Conservation (phyloP, 2,888 invertebrate genomes). For the Adineta ricciae region DNA sequence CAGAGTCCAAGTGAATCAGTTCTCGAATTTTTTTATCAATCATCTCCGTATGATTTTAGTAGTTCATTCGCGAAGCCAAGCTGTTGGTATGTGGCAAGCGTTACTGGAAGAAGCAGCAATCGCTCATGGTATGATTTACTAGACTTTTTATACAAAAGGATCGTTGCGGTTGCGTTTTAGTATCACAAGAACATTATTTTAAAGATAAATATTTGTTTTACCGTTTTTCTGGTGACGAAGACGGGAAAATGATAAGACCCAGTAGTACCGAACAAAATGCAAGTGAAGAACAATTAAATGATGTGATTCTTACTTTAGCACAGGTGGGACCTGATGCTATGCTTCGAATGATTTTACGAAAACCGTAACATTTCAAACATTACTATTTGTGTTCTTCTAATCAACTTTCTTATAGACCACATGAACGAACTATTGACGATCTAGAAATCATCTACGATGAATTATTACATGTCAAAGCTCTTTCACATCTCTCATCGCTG, state of each 20-base stretch:
- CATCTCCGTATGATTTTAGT: slow-evolving; percentile 35
- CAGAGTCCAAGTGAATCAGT: slow-evolving; percentile 49
- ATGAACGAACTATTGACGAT: slow-evolving; percentile 67
- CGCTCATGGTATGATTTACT: slow-evolving; percentile 57
- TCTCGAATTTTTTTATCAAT: background rate
- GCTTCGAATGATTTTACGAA: slow-evolving; percentile 67
- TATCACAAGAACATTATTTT: slow-evolving; percentile 68
- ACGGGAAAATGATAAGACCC: background rate
- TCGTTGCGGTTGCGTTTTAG: too few species aligned
- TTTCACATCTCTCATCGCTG: slow-evolving; percentile 68
- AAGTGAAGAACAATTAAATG: slow-evolving; percentile 54
- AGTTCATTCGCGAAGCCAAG: slow-evolving; percentile 61
- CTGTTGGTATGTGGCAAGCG: slow-evolving; percentile 73
- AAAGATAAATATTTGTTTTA: slow-evolving; percentile 72
- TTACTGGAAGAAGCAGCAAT: slow-evolving; percentile 69
- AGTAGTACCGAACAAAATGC: slow-evolving; percentile 36
- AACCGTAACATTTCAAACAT: slow-evolving; percentile 59
- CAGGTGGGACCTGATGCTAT: slow-evolving; percentile 68
- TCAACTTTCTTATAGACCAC: slow-evolving; percentile 55
- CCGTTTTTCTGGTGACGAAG: slow-evolving; percentile 59
- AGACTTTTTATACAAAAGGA: too few species aligned
- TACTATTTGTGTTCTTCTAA: background rate
- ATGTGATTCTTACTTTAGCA: slow-evolving; percentile 58
- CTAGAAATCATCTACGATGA: slow-evolving; percentile 72
- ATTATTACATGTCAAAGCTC: slow-evolving; percentile 67